These are phyloP conservation scores for Eilema depressum DNA, from an alignment of 2,888 invertebrate species.

Conservation along the genomic window DNA sequence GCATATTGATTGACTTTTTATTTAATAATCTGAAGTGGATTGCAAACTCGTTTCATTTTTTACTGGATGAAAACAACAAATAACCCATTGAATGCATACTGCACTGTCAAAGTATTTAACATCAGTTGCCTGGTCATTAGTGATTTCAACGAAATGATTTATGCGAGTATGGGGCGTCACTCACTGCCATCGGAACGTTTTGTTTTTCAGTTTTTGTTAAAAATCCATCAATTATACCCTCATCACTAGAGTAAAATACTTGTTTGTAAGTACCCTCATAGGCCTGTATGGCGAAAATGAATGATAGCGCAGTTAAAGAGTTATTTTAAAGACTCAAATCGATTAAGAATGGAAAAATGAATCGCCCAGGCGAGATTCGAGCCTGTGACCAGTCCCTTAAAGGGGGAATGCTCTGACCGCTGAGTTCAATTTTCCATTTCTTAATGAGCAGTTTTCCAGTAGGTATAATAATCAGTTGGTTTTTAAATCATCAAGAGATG, in stretches of 20 bases:
- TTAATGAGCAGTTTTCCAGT: too few relatives aligned
- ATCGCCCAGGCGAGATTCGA: too few relatives aligned
- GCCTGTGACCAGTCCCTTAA: too few relatives aligned
- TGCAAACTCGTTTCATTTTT: neutral
- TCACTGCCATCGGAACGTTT: neutral
- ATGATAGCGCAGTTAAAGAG: neutral
- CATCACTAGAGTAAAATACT: neutral
- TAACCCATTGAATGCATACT: too few relatives aligned
- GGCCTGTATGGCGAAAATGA: neutral
- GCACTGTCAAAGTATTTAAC: conserved; percentile 4
- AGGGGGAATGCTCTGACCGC: too few relatives aligned
- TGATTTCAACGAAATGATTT: neutral
- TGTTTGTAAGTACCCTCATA: neutral
- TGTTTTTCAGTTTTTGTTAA: neutral
- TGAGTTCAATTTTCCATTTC: too few relatives aligned
- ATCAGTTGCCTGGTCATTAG: neutral
- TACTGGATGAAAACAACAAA: neutral
- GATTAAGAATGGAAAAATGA: too few relatives aligned
- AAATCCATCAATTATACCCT: neutral
- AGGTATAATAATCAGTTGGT: too few relatives aligned
- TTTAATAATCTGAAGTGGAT: conserved; percentile 3
- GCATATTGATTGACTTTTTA: neutral
- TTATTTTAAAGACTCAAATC: neutral
- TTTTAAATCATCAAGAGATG: too few relatives aligned
- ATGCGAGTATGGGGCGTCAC: neutral